Conservation (phyloP, 2,113 vertebrate species). For the Phyllopteryx taeniolatus region DNA sequence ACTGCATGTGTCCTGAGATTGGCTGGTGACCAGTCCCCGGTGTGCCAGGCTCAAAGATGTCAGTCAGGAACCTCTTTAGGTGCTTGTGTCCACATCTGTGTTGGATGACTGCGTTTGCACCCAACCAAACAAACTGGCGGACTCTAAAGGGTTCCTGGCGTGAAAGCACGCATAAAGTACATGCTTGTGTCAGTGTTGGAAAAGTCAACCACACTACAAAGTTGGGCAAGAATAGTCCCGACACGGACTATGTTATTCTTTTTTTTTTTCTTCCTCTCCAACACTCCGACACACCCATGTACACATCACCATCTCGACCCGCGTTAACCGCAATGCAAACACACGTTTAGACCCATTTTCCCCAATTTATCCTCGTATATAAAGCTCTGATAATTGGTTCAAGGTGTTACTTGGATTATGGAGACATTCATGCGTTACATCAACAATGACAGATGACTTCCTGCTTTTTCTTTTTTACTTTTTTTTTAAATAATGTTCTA, state of each 20-base stretch:
- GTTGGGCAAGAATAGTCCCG: not conserved
- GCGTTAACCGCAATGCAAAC: constrained; percentile 3
- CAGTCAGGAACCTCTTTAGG: not conserved
- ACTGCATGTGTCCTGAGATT: not conserved
- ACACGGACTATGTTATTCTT: constrained; percentile 1
- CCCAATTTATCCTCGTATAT: constrained; percentile 2
- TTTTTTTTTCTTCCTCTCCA: not conserved
- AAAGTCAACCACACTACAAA: constrained; percentile 2
- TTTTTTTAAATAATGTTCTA: not conserved
- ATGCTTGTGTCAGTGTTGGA: not conserved
- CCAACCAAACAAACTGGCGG: not conserved
- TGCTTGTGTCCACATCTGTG: not conserved
- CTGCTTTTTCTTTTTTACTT: not conserved
- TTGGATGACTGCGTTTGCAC: not conserved
- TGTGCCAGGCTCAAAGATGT: not conserved
- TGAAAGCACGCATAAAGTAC: not conserved
- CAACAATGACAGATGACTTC: constrained; percentile 7
- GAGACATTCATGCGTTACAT: constrained; percentile 4
- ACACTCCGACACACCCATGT: too few species aligned
- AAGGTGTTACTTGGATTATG: not conserved
- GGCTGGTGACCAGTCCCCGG: not conserved
- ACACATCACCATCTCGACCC: not conserved
- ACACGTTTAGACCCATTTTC: constrained; percentile 3
- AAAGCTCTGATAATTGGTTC: constrained; percentile 6
- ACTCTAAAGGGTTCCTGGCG: not conserved